Evolutionary conservation across 2,888 invertebrate genomes (phyloP), one percentile per base, ranked within the genome.

Genomic region (Anagyrus pseudococci): DNA sequence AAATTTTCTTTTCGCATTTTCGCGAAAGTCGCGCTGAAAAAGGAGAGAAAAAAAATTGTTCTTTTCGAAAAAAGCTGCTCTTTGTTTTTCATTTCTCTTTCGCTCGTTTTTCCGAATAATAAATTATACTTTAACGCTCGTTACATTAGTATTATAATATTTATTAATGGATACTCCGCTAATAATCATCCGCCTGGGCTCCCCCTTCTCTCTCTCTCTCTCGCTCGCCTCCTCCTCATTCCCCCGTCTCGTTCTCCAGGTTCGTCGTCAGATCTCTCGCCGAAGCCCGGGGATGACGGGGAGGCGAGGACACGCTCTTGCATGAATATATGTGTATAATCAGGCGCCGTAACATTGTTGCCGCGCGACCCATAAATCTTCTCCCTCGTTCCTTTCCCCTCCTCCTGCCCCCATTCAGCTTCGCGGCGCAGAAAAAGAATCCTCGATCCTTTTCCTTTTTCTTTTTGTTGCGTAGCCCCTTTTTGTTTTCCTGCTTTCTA

Each of bases 111-210:
- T n/a, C n/a, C n/a, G n/a, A n/a, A n/a, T n/a, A 60, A 64, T 60
- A 60, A 59, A 60, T 60, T 60, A 64, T 56, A 59, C 40, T 58
- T 53, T 29, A 47, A 52, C 52, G 33, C 46, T 25, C 48, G 47
- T 54, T 57, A 60, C 48, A 58, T 44, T 40, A 50, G 26, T 25
- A 57, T n/a, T 44, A 33, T 54, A 47, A 41, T 57, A 44, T 48
- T 64, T 43, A 54, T 60, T n/a, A 60, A 25, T 43, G 60, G 26
- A 57, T 57, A 56, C 19, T 59, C 52, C 37, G 44, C 55, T 64
- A 59, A 49, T 55, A 58, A 13, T 41, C 41, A n/a, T n/a, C n/a
- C n/a, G 29, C 29, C 10, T 29, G 29, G 6, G 10, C 29, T 29
- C n/a, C n/a, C n/a, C n/a, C n/a, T n/a, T n/a, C n/a, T n/a, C n/a